These are phyloP conservation scores for Scytalopus superciliaris DNA, from an alignment of 2,113 vertebrate genomes.

Conservation along the genomic window DNA sequence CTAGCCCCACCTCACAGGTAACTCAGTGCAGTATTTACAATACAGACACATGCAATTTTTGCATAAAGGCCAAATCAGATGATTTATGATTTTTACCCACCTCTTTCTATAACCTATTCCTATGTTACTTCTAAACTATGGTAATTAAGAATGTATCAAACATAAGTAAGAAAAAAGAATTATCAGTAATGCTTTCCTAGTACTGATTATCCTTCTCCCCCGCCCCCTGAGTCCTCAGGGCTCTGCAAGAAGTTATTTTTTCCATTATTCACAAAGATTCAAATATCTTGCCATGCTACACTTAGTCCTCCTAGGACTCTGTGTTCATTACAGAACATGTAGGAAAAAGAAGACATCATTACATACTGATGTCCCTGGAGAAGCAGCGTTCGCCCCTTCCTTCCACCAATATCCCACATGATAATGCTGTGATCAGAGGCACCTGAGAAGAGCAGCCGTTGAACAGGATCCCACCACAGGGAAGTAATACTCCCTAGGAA, in stretches of 20 bases:
- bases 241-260: background rate
- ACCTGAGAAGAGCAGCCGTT: slow-evolving; percentile 93
- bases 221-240: background rate
- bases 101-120: background rate
- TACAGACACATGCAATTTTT: background rate
- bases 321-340: background rate
- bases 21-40: background rate
- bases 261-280: background rate
- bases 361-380: slow-evolving; percentile 97
- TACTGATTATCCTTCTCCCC: background rate
- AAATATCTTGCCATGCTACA: background rate
- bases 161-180: background rate
- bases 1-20: background rate
- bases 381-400: slow-evolving; percentile 88
- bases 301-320: background rate
- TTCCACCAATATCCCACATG: slow-evolving; percentile 98
- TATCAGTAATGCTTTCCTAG: background rate
- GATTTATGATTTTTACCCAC: background rate
- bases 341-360: background rate
- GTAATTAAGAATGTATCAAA: background rate
- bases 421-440: slow-evolving; percentile 96
- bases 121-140: background rate
- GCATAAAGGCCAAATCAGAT: background rate
- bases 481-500: slow-evolving; percentile 84
- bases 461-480: slow-evolving; percentile 94